Percentiles rank a stretch among this genome's conserved stretches.
These are phyloP conservation scores for Alsophila aescularia DNA, from an alignment of 2,888 invertebrate species.

Conservation along the genomic window DNA sequence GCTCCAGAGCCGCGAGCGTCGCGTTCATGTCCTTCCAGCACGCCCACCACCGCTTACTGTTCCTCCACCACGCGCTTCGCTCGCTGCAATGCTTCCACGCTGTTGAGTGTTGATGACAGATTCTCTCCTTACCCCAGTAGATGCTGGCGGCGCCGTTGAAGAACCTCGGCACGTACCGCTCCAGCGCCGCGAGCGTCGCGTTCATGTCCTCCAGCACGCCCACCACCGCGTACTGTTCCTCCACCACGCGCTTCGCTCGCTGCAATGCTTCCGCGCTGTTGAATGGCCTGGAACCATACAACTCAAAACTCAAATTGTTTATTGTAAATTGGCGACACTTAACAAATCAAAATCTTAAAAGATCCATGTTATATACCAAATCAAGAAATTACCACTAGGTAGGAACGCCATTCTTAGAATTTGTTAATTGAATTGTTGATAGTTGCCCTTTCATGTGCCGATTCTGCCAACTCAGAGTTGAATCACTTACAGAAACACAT, in stretches of 20 bases:
- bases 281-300: constrained; percentile 87
- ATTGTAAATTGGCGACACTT: no score
- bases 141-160: constrained; percentile 91
- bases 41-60: constrained; percentile 95
- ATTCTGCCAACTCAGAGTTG: no score
- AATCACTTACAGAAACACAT: no score
- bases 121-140: constrained; percentile 89
- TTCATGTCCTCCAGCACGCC: constrained; percentile 95
- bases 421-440: no score
- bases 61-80: constrained; percentile 94
- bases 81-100: constrained; percentile 90
- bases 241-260: constrained; percentile 93
- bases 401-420: no score
- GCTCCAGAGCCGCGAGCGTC: constrained; percentile 92
- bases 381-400: no score
- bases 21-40: constrained; percentile 93
- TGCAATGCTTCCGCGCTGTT: constrained; percentile 93
- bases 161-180: constrained; percentile 93
- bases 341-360: no score
- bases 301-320: no score
- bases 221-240: constrained; percentile 94
- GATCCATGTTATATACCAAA: no score
- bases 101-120: constrained; percentile 87
- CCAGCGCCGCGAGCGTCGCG: constrained; percentile 92
- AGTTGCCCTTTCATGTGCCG: no score